These are phyloP conservation scores for Rugalucina vietnamica DNA, from an alignment of 2,888 invertebrate species.

Conservation along the genomic window DNA sequence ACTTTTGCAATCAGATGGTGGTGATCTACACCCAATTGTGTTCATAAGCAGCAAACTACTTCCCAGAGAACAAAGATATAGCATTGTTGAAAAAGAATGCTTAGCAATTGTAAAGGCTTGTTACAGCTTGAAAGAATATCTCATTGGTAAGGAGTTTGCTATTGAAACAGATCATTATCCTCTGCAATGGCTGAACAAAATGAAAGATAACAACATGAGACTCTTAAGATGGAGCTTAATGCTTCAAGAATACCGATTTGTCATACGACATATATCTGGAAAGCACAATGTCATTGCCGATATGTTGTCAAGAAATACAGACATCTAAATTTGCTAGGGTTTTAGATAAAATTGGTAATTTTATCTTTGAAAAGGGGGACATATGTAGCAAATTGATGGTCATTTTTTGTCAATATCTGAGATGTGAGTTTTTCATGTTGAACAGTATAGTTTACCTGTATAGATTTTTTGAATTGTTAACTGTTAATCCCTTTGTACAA, in stretches of 20 bases:
- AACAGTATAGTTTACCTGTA: too few relatives aligned
- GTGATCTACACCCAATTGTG: conserved; percentile 54
- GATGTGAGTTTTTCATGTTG: too few relatives aligned
- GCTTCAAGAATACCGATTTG: conserved; percentile 27
- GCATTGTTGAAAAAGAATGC: conserved; percentile 62
- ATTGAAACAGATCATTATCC: conserved; percentile 36
- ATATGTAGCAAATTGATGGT: not conserved
- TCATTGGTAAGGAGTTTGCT: conserved; percentile 32
- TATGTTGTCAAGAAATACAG: conserved; percentile 7
- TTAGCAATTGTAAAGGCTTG: conserved; percentile 58
- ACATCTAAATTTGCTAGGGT: not conserved
- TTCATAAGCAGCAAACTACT: conserved; percentile 64
- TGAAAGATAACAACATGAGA: conserved; percentile 20
- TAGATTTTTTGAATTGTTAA: too few relatives aligned
- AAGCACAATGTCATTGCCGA: conserved; percentile 27
- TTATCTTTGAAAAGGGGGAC: not conserved
- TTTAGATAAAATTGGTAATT: not conserved
- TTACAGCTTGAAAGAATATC: not conserved
- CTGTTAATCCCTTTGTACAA: too few relatives aligned
- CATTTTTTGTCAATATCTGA: too few relatives aligned
- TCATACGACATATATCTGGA: conserved; percentile 1
- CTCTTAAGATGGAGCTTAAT: conserved; percentile 27
- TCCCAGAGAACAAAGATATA: conserved; percentile 59
- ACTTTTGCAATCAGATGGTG: conserved; percentile 54
- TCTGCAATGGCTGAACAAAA: conserved; percentile 29